Evolutionary conservation across 2,888 invertebrate genomes (phyloP).

Genomic region (Palloptera scutellata): DNA sequence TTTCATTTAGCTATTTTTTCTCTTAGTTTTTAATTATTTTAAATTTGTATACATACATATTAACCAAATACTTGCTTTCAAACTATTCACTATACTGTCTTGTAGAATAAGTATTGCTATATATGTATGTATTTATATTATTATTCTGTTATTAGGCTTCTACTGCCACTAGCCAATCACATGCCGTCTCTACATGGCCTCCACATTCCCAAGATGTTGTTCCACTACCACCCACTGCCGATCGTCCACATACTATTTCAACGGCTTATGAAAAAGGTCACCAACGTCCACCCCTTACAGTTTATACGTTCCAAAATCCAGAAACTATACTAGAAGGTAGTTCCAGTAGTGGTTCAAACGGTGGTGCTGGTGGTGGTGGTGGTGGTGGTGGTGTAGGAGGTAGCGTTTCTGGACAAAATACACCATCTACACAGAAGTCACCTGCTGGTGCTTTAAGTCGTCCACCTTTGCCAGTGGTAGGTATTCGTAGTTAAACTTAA

Average conservation of each 20-base stretch:
- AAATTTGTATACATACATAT: constrained; percentile 36
- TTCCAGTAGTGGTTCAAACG: constrained; percentile 38
- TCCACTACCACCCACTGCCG: constrained; percentile 67
- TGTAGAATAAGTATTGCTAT: constrained; percentile 8
- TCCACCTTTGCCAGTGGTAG: constrained; percentile 79
- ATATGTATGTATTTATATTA: neutral
- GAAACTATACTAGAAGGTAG: constrained; percentile 65
- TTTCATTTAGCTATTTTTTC: neutral
- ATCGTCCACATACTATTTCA: constrained; percentile 92
- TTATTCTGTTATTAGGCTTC: constrained; percentile 65
- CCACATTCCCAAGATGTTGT: constrained; percentile 65
- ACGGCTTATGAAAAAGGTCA: constrained; percentile 89
- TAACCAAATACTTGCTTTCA: constrained; percentile 24
- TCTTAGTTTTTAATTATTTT: constrained; percentile 3
- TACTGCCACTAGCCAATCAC: constrained; percentile 62
- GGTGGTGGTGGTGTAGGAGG: constrained; percentile 39
- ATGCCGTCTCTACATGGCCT: constrained; percentile 65
- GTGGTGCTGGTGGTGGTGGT: constrained; percentile 25
- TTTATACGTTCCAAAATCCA: constrained; percentile 87
- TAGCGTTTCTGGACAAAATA: constrained; percentile 52
- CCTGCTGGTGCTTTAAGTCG: constrained; percentile 67
- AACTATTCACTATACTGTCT: neutral
- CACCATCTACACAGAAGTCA: constrained; percentile 64
- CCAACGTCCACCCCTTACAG: constrained; percentile 83
- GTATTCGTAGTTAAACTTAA: constrained; percentile 46